Evolutionary conservation across 1,140 invertebrate species (phyloP), one percentile per base, ranked within the genome.

Genomic region (Calliopsis andreniformis): DNA sequence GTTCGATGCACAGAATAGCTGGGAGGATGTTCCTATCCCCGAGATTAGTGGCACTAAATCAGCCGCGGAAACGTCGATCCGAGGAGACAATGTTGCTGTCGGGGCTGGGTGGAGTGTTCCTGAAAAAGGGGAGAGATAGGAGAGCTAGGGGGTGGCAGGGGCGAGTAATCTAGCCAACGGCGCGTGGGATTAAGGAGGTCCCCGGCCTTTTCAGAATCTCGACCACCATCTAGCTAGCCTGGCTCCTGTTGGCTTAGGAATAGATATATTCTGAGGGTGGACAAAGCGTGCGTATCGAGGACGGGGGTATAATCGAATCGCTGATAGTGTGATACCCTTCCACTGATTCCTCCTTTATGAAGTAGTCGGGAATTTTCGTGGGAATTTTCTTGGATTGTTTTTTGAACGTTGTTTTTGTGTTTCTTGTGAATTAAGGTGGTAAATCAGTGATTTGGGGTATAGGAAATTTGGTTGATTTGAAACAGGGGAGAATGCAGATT

Each of bases 1-100:
- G 45, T 64, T 43, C 53, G 20, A 43, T n/a, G n/a, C 12, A 2
- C 0, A 20, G 32, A 62, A 53, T 6, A 51, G 14, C 12, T 20
- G 18, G 3, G 25, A 47, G 64, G 66, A 76, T 80, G 78, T 68
- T 67, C 45, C 66, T 58, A 5, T 30, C 10, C 45, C 45, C 23
- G 79, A 80, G 82, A 83, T 83, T 84, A 83, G 75, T 63, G 73
- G 66, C 75, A 75, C 78, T 83, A 83, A 84, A 83, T 83, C 83
- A 83, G 82, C 45, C 68, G 51, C 45, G 66, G 59, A 75, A 77
- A 80, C 47, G 76, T 62, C 43, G 43, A 42, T 47, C 10, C 47
- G n/a, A 32, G 49, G 71, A 23, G 42, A 70, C 45, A 14, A 20
- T 42, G 56, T n/a, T 20, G n/a, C 32, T 18, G 39, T 47, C 45